These are phyloP conservation scores for Colossoma macropomum DNA, from an alignment of 2,113 vertebrate genomes.

Conservation along the genomic window DNA sequence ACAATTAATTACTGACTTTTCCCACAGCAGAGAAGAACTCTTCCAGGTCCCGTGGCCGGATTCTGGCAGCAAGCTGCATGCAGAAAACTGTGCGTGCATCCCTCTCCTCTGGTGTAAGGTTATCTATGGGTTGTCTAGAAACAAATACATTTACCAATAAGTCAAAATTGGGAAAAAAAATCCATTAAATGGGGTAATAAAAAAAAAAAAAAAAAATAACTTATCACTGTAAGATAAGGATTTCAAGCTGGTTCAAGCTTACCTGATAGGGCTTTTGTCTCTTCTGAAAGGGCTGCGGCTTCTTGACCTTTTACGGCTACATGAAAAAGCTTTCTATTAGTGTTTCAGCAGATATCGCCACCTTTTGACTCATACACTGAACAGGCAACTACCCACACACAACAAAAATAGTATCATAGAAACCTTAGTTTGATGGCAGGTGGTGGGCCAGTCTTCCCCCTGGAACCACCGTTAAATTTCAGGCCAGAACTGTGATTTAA, in stretches of 20 bases:
- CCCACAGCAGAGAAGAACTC: constrained; percentile 98
- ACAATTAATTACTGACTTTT: constrained; percentile 77
- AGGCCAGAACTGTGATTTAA: constrained; percentile 86
- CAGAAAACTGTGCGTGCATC: constrained; percentile 96
- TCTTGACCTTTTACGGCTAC: constrained; percentile 84
- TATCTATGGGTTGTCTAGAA: constrained; percentile 89
- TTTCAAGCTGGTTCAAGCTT: constrained; percentile 24
- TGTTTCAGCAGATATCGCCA: background rate
- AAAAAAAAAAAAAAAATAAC: background rate
- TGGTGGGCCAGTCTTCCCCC: constrained; percentile 92
- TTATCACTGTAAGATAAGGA: background rate
- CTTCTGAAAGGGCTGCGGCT: constrained; percentile 93
- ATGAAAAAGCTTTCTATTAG: constrained; percentile 47
- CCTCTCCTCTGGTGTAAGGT: constrained; percentile 93
- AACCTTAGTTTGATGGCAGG: constrained; percentile 93
- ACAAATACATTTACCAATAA: background rate
- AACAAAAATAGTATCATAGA: constrained; percentile 67
- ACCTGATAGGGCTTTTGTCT: constrained; percentile 94
- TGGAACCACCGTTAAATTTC: constrained; percentile 92
- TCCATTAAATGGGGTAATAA: background rate
- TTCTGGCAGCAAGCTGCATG: constrained; percentile 97
- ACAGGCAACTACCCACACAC: constrained; percentile 59
- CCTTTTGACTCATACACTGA: constrained; percentile 32
- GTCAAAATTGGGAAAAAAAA: background rate
- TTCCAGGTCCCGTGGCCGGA: constrained; percentile 93